Evolutionary conservation across 2,797 vertebrate genomes (phyloP).

Genomic region (Cichlasoma orientale): DNA sequence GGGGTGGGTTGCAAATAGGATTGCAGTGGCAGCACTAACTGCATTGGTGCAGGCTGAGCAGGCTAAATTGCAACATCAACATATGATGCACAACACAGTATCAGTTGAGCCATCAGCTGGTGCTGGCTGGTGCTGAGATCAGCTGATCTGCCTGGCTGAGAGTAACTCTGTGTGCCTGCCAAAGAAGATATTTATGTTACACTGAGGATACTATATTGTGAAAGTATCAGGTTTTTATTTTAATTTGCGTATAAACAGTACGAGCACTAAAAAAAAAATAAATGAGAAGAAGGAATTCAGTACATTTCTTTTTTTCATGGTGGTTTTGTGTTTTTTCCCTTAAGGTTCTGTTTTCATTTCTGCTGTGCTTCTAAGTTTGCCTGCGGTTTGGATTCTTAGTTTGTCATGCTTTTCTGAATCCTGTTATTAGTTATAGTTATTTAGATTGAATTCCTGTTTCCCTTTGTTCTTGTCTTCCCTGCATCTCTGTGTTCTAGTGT

Average conservation of each 20-base stretch:
- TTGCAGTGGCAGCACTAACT: neutral
- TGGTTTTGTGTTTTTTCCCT: no score
- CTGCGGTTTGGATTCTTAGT: no score
- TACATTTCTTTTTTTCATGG: neutral
- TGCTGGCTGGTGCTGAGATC: fast-evolving
- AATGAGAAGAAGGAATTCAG: neutral
- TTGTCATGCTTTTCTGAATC: no score
- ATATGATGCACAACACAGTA: neutral
- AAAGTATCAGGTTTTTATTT: neutral
- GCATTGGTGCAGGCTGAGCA: no score
- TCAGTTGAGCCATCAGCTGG: neutral
- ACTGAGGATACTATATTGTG: neutral
- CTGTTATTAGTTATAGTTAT: no score
- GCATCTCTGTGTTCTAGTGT: no score
- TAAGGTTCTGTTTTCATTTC: no score
- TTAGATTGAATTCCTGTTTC: no score
- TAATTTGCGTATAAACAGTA: neutral
- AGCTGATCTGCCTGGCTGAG: neutral
- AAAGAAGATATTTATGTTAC: neutral
- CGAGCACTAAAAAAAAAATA: neutral
- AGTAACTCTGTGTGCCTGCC: neutral
- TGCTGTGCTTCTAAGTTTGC: no score
- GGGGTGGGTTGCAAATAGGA: neutral
- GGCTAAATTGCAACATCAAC: no score
- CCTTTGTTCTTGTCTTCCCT: no score